Conservation (phyloP, 1,140 invertebrate species). For the Cydia splendana region DNA sequence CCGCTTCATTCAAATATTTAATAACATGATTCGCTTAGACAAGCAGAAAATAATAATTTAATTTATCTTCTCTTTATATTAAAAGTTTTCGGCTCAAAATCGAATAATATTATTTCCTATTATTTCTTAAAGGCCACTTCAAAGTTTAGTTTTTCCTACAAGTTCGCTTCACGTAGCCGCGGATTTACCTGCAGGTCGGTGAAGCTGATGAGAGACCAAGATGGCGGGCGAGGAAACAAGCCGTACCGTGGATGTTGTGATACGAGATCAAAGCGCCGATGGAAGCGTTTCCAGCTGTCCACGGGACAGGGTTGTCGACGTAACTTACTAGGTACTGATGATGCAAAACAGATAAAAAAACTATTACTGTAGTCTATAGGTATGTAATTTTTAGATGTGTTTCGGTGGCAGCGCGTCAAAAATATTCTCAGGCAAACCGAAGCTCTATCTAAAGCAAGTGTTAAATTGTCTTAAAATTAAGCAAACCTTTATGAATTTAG, state of each 20-base stretch:
- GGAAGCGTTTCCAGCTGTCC: background rate
- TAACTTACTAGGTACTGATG: background rate
- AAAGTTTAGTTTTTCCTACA: too few species aligned
- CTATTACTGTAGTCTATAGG: too few species aligned
- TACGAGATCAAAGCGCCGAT: slow-evolving; percentile 18
- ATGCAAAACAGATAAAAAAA: background rate
- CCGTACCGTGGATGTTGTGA: slow-evolving; percentile 5
- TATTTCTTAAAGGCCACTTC: too few species aligned
- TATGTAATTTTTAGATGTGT: too few species aligned
- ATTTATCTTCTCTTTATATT: background rate
- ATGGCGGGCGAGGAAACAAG: slow-evolving; percentile 18
- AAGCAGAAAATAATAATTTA: background rate
- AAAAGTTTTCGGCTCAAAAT: background rate
- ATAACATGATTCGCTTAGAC: background rate
- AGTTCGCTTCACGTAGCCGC: background rate
- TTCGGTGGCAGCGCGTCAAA: too few species aligned
- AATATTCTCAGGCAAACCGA: too few species aligned
- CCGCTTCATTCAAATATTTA: background rate
- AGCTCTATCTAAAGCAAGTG: too few species aligned
- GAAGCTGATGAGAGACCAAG: background rate
- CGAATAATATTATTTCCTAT: too few species aligned
- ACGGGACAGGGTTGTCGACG: background rate
- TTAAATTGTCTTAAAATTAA: too few species aligned
- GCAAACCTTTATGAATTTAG: too few species aligned
- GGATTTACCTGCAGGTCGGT: background rate